Percentiles rank a stretch among this genome's conserved stretches.
Evolutionary conservation across 2,113 vertebrate species (phyloP).

Genomic region (Rhinopomastus cyanomelas): DNA sequence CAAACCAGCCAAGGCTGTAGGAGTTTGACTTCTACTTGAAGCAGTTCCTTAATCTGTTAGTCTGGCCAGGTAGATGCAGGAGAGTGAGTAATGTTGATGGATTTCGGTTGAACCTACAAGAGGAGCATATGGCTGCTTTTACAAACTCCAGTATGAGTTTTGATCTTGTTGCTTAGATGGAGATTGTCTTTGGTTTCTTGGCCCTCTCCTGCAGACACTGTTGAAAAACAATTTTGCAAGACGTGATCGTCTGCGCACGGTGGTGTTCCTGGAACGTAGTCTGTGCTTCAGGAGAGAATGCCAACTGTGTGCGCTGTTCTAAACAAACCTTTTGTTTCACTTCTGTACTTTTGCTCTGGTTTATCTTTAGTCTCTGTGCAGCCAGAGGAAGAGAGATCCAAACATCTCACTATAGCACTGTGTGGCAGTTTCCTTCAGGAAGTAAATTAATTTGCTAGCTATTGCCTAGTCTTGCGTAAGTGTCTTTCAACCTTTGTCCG

Average conservation of each 20-base stretch:
- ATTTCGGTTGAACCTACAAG: background rate
- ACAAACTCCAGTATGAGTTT: background rate
- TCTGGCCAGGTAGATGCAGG: background rate
- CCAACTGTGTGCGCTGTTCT: rapidly evolving
- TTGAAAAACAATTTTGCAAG: background rate
- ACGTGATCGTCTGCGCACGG: background rate
- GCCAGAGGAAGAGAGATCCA: background rate
- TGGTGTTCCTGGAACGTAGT: background rate
- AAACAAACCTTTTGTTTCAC: background rate
- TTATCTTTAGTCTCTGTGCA: background rate
- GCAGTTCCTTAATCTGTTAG: background rate
- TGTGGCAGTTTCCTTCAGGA: background rate
- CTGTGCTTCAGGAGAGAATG: background rate
- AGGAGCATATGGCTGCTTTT: background rate
- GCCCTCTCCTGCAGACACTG: background rate
- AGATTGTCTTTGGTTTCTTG: background rate
- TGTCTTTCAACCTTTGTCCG: background rate
- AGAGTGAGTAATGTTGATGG: background rate
- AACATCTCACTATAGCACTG: rapidly evolving
- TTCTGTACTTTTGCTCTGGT: background rate
- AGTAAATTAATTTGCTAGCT: background rate
- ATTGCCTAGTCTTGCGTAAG: background rate
- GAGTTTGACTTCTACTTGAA: background rate
- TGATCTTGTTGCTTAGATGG: background rate
- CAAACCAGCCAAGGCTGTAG: background rate